phyloP scores from a whole-genome alignment of 2,113 vertebrate genomes.

The Taxidea taxus region DNA sequence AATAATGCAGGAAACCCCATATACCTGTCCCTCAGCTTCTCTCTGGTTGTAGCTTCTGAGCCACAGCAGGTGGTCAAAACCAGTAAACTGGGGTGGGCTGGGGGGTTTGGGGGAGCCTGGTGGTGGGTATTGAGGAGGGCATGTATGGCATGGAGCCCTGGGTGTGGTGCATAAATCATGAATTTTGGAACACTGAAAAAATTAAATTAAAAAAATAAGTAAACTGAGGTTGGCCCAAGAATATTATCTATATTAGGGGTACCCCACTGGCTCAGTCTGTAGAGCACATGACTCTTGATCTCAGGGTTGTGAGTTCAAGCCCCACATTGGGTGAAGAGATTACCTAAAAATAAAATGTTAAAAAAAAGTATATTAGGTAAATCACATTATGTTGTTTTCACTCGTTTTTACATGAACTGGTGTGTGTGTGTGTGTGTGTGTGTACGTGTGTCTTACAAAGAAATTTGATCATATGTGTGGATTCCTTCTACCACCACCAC shows the following conservation, averaged over 20 bases:
- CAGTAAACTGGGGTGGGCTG: not conserved
- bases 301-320: not conserved
- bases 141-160: too few species aligned
- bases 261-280: not conserved
- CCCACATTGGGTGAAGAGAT: not conserved
- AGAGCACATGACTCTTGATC: not conserved
- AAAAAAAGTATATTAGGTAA: not conserved
- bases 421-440: not conserved
- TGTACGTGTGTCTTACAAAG: not conserved
- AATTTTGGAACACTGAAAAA: too few species aligned
- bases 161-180: too few species aligned
- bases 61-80: not conserved
- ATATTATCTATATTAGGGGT: not conserved
- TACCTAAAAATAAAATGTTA: not conserved
- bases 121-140: too few species aligned
- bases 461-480: not conserved
- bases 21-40: not conserved
- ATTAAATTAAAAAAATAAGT: not conserved
- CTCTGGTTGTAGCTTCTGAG: accelerated
- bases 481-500: not conserved
- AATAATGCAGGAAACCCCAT: too few species aligned
- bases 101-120: too few species aligned
- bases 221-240: not conserved
- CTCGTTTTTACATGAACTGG: not conserved
- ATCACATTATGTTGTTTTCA: not conserved